These are phyloP conservation scores for Anthopleura xanthogrammica DNA, from an alignment of 92 coral and sea anemone species.

Conservation along the genomic window DNA sequence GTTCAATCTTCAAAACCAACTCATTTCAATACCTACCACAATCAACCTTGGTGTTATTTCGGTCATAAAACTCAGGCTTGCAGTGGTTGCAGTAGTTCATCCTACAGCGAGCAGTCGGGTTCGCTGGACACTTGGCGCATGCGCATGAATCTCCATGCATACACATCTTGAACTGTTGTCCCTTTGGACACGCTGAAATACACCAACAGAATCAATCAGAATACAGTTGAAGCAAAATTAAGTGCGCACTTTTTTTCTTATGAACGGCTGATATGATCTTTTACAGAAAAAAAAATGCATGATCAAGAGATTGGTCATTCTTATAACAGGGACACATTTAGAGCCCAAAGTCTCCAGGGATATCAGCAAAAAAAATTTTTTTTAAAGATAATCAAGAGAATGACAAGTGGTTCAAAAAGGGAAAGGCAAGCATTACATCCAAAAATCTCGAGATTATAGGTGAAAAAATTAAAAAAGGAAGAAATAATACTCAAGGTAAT, in stretches of 20 bases:
- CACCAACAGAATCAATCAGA: neutral
- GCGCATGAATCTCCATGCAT: conserved; percentile 39
- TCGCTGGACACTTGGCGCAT: conserved; percentile 35
- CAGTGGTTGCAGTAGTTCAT: conserved; percentile 52
- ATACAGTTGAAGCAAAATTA: neutral
- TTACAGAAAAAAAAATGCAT: too few species aligned
- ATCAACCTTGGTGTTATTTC: conserved; percentile 14
- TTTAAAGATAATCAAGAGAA: neutral
- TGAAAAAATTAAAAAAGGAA: neutral
- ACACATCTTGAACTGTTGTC: conserved; percentile 51
- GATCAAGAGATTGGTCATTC: too few species aligned
- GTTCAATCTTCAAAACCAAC: too few species aligned
- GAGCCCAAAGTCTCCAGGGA: too few species aligned
- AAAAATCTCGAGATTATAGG: too few species aligned
- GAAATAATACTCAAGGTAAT: neutral
- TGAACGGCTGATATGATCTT: too few species aligned
- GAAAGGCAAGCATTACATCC: too few species aligned
- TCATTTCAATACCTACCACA: neutral
- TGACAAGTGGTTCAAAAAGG: neutral
- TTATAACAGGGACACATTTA: too few species aligned
- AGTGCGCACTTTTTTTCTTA: too few species aligned
- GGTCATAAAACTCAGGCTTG: conserved; percentile 37
- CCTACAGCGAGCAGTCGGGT: conserved; percentile 45
- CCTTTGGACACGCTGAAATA: conserved; percentile 41
- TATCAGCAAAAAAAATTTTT: too few species aligned